Evolutionary conservation across 2,888 invertebrate species (phyloP).

Genomic region (Apamea monoglypha): DNA sequence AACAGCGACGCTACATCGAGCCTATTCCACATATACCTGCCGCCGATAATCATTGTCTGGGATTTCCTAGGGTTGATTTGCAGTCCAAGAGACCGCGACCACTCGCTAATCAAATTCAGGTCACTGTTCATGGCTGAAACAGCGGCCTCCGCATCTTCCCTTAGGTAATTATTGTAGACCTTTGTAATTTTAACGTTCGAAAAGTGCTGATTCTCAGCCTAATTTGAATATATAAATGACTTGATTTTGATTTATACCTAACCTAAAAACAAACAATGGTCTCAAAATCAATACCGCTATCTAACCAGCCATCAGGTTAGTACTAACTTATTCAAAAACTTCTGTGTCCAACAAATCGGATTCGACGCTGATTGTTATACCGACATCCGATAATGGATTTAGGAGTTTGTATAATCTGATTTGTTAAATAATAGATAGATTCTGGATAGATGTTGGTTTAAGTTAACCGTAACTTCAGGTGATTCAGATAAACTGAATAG

Average conservation of each 20-base stretch:
- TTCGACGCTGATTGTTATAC: slow-evolving; percentile 23
- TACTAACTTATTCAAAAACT: background rate
- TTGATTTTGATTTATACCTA: background rate
- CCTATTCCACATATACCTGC: too few species aligned
- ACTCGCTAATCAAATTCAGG: too few species aligned
- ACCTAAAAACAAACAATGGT: background rate
- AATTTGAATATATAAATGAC: too few species aligned
- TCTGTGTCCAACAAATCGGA: background rate
- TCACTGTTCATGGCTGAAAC: too few species aligned
- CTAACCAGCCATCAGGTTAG: background rate
- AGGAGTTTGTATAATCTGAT: slow-evolving; percentile 10
- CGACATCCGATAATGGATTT: slow-evolving; percentile 18
- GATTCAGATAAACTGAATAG: background rate
- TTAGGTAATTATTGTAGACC: too few species aligned
- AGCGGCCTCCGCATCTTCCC: too few species aligned
- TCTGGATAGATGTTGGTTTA: background rate
- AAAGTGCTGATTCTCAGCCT: too few species aligned
- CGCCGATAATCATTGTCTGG: too few species aligned
- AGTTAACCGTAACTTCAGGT: background rate
- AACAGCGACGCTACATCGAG: too few species aligned
- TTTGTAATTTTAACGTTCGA: too few species aligned
- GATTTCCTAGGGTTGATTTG: too few species aligned
- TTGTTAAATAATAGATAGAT: slow-evolving; percentile 1
- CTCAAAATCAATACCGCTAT: background rate
- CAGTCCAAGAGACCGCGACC: too few species aligned